phyloP scores from a whole-genome alignment of 2,113 vertebrate genomes.

The Chaenocephalus aceratus region DNA sequence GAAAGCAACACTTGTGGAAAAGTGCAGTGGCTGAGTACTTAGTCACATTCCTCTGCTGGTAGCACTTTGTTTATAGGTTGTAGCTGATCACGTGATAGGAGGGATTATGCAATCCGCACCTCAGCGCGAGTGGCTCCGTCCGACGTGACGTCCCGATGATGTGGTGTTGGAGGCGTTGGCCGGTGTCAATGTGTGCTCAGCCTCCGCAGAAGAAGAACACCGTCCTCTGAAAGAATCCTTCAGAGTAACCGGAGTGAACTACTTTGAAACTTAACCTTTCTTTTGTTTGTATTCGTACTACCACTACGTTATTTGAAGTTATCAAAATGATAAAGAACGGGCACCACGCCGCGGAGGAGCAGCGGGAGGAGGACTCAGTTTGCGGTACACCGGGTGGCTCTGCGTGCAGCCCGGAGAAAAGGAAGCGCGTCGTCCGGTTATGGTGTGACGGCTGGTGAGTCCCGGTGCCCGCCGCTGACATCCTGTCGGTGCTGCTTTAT shows the following conservation, averaged over 20 bases:
- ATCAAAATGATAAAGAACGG: constrained; percentile 90
- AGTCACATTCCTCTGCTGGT: not conserved
- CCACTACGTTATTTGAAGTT: not conserved
- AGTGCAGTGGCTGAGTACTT: not conserved
- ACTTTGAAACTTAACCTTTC: not conserved
- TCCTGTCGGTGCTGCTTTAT: not conserved
- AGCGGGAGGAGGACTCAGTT: constrained; percentile 41
- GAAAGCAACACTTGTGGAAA: no score
- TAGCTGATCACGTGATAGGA: constrained; percentile 29
- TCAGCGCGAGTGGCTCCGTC: constrained; percentile 27
- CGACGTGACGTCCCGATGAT: constrained; percentile 53
- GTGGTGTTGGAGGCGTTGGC: constrained; percentile 54
- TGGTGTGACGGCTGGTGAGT: constrained; percentile 98
- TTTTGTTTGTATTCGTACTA: not conserved
- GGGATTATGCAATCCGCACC: constrained; percentile 36
- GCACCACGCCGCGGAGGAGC: constrained; percentile 62
- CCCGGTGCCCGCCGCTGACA: not conserved
- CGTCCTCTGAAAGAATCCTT: not conserved
- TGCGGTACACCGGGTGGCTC: constrained; percentile 20
- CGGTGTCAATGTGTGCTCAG: not conserved
- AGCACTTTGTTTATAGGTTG: not conserved
- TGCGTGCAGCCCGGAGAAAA: constrained; percentile 78
- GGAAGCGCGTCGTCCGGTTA: constrained; percentile 86
- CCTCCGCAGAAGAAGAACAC: not conserved
- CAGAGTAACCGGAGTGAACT: no score